Evolutionary conservation across 2,888 invertebrate genomes (phyloP), one percentile per base, ranked within the genome.

Genomic region (Scaptomyza flava): DNA sequence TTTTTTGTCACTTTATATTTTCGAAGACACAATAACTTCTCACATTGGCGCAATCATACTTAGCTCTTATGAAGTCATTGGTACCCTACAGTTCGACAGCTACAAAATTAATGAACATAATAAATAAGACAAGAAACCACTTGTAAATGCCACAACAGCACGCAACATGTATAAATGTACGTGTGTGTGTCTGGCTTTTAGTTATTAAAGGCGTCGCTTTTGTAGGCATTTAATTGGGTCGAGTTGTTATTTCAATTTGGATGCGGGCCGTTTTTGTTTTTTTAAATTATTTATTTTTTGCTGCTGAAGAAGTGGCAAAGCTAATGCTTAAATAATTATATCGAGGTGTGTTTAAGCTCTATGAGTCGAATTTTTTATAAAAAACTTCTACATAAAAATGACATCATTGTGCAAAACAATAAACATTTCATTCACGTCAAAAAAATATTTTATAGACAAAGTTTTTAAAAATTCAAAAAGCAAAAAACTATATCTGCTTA

Each of bases 181-280:
- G 41, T 38, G 38, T 33, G 17, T 66, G 14, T 77, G 23, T 61
- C 45, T 65, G 41, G 46, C 46, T 64, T 66, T 61, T 53, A 51
- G 41, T 60, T 60, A 72, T 79, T 67, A 72, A 52, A 76, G 69
- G 47, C 75, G 30, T 46, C 34, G 34, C 72, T 57, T 52, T 79
- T 72, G 51, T 64, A 54, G 58, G 42, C 53, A 60, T 72, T 69
- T 78, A 78, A 78, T 79, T 78, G 68, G 80, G 78, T 78, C 78
- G 76, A 79, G 76, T 67, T 76, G 67, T 67, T 79, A 62, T 75
- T 77, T 68, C 79, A 68, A 79, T 71, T 77, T 68, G 62, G 62
- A 73, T 68, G 68, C 73, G 52, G 34, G 54, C 50, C 54, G 17
- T 23, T 53, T 60, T 57, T 27, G 27, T 27, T 27, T 27, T 27